Conservation (phyloP, 2,888 invertebrate genomes). For the Eupithecia pulchellata region DNA sequence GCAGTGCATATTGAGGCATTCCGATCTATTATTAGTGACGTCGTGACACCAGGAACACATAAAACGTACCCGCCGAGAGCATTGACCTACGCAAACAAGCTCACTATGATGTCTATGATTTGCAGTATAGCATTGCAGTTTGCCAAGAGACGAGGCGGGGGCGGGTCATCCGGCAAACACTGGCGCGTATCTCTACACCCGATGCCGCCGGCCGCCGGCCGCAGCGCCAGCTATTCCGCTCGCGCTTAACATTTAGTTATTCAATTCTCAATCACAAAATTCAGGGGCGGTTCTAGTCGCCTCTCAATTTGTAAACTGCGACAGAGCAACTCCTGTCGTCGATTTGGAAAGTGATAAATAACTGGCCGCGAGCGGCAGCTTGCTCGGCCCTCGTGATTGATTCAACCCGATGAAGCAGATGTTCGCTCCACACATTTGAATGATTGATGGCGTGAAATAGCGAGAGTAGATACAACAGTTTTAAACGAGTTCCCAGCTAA, state of each 20-base stretch:
- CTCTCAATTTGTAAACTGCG: conserved; percentile 66
- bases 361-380: conserved; percentile 59
- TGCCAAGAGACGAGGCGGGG: conserved; percentile 80
- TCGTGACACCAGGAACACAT: conserved; percentile 84
- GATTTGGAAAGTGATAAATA: conserved; percentile 72
- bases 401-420: conserved; percentile 68
- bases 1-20: conserved; percentile 77
- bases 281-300: conserved; percentile 51
- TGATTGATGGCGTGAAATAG: conserved; percentile 65
- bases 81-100: conserved; percentile 82
- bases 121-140: conserved; percentile 80
- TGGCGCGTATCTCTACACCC: conserved; percentile 69
- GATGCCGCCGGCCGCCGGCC: conserved; percentile 52
- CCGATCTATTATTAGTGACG: conserved; percentile 83
- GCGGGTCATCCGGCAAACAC: conserved; percentile 75
- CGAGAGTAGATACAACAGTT: conserved; percentile 51
- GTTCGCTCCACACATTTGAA: conserved; percentile 58
- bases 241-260: conserved; percentile 53
- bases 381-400: conserved; percentile 73
- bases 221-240: conserved; percentile 60
- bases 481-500: conserved; percentile 57
- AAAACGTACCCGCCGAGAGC: conserved; percentile 77
- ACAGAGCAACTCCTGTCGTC: conserved; percentile 64
- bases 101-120: conserved; percentile 83
- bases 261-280: conserved; percentile 57